These are phyloP conservation scores for Tetramorium alpestre DNA, from an alignment of 1,140 invertebrate genomes.

Conservation along the genomic window DNA sequence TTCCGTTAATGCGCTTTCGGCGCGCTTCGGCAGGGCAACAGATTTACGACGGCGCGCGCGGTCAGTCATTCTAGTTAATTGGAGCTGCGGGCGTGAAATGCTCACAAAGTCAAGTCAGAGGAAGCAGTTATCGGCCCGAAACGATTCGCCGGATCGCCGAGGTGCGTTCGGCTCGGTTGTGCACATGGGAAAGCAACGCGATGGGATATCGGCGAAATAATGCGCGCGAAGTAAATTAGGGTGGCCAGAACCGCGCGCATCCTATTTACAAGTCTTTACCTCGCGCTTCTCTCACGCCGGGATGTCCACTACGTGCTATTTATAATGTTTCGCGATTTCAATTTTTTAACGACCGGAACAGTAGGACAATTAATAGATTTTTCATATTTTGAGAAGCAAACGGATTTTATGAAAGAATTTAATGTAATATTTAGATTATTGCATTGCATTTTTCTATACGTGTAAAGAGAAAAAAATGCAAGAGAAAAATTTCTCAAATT, in stretches of 20 bases:
- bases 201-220: conserved; percentile 44
- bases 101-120: conserved; percentile 75
- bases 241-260: conserved; percentile 1
- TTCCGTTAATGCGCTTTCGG: conserved; percentile 33
- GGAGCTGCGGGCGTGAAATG: conserved; percentile 76
- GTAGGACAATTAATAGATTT: not conserved
- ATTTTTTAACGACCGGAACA: not conserved
- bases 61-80: conserved; percentile 78
- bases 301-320: not conserved
- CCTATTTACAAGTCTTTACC: conserved; percentile 25
- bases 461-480: not conserved
- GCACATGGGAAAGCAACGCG: conserved; percentile 50
- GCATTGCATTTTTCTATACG: not conserved
- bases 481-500: not conserved
- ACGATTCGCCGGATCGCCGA: conserved; percentile 54
- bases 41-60: conserved; percentile 48
- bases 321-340: not conserved
- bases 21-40: conserved; percentile 50
- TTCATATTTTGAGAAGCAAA: not conserved
- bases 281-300: not conserved
- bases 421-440: not conserved
- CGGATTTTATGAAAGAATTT: not conserved
- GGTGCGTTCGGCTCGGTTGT: conserved; percentile 17
- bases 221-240: conserved; percentile 12
- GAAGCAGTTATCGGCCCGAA: conserved; percentile 64